phyloP scores from a whole-genome alignment of 2,113 vertebrate species.

The Marmota flaviventris region DNA sequence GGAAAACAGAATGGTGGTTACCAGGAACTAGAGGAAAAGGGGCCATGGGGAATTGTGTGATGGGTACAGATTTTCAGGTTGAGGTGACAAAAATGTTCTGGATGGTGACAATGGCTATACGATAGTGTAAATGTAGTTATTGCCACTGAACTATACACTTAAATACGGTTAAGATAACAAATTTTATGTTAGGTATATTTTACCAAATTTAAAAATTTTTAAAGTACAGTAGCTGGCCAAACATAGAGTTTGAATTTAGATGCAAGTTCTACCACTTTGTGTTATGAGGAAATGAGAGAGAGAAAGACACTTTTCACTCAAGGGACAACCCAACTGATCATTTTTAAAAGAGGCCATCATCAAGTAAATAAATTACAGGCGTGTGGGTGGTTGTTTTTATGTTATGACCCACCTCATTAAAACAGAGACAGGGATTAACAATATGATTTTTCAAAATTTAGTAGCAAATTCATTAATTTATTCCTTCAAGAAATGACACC shows the following conservation, averaged over 20 bases:
- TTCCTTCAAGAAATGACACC: not conserved
- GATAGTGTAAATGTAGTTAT: not conserved
- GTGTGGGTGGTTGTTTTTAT: not conserved
- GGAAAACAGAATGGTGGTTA: not conserved
- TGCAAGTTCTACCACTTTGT: not conserved
- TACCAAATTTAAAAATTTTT: not conserved
- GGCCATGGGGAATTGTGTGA: not conserved
- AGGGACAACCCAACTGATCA: not conserved
- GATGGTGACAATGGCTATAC: not conserved
- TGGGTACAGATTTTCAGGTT: not conserved
- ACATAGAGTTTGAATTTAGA: not conserved
- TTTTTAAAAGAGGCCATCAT: not conserved
- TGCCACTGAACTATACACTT: not conserved
- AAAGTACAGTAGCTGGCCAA: not conserved
- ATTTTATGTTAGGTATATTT: not conserved
- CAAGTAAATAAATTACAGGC: not conserved
- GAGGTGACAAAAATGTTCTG: not conserved
- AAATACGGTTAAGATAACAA: not conserved
- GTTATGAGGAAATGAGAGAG: not conserved
- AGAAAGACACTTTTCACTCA: not conserved
- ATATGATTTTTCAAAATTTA: slow-evolving; percentile 10
- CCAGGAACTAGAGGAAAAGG: not conserved
- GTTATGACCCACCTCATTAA: not conserved
- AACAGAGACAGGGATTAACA: not conserved
- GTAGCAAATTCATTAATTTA: not conserved